phyloP scores from a whole-genome alignment of 2,888 invertebrate species.

The Nemotelus nigrinus region DNA sequence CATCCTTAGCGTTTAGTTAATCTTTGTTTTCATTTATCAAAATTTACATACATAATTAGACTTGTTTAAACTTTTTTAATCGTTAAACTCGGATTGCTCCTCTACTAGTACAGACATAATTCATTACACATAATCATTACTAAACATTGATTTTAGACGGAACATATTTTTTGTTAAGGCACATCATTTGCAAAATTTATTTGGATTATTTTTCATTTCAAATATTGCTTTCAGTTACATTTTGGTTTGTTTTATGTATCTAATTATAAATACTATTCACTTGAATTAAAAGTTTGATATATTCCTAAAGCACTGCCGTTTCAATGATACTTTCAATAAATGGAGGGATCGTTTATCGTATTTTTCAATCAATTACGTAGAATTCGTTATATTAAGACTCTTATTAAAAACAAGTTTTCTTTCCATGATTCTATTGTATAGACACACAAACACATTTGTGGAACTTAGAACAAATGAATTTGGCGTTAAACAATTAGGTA shows the following conservation, averaged over 20 bases:
- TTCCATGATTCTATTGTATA: too few species aligned
- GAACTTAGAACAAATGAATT: slow-evolving; percentile 31
- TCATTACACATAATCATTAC: slow-evolving; percentile 1
- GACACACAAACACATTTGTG: slow-evolving; percentile 31
- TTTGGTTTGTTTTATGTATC: slow-evolving; percentile 3
- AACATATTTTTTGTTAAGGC: slow-evolving; percentile 21
- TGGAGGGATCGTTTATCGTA: background rate
- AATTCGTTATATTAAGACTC: too few species aligned
- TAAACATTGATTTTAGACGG: background rate
- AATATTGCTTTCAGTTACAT: background rate
- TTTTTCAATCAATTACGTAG: background rate
- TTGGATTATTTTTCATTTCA: slow-evolving; percentile 7
- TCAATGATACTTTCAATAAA: background rate
- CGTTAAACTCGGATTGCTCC: slow-evolving; percentile 9
- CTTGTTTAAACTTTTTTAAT: too few species aligned
- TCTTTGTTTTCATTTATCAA: too few species aligned
- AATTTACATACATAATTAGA: too few species aligned
- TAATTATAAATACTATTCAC: slow-evolving; percentile 20
- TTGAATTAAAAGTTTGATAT: background rate
- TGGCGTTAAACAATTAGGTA: slow-evolving; percentile 24
- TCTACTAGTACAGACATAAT: background rate
- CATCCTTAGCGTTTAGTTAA: too few species aligned
- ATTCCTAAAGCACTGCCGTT: background rate
- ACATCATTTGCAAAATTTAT: slow-evolving; percentile 33
- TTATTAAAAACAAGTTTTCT: too few species aligned